phyloP scores from a whole-genome alignment of 2,888 invertebrate genomes.

The Chymomyza fuscimana region DNA sequence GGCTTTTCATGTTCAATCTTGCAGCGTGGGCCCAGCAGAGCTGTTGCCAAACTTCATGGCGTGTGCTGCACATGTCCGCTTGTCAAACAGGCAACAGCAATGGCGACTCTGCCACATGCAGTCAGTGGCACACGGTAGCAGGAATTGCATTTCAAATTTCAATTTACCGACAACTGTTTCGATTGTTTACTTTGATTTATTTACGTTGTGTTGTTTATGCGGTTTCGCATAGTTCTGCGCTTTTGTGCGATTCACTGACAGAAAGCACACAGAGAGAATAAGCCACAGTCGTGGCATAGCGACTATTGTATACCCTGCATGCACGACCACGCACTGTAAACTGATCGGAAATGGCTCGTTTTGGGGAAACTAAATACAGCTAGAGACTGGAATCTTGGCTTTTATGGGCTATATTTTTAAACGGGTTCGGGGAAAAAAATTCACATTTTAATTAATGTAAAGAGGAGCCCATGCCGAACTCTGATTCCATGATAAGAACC shows the following conservation, averaged over 20 bases:
- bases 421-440: too few relatives aligned
- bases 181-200: slow-evolving; percentile 75
- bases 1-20: neutral
- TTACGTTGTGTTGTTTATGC: slow-evolving; percentile 71
- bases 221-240: slow-evolving; percentile 56
- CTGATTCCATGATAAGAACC: too few relatives aligned
- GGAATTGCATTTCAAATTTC: slow-evolving; percentile 70
- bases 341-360: too few relatives aligned
- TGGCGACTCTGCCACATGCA: neutral
- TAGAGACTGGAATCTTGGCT: too few relatives aligned
- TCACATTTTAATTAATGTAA: too few relatives aligned
- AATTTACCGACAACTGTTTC: slow-evolving; percentile 75
- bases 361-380: too few relatives aligned
- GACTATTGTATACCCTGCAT: too few relatives aligned
- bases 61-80: slow-evolving; percentile 11
- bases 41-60: slow-evolving; percentile 28
- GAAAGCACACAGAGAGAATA: neutral
- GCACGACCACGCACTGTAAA: too few relatives aligned
- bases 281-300: too few relatives aligned
- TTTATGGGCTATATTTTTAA: too few relatives aligned
- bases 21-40: neutral
- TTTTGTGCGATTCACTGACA: slow-evolving; percentile 20
- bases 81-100: slow-evolving; percentile 19
- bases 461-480: too few relatives aligned
- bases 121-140: slow-evolving; percentile 24